Evolutionary conservation across 2,888 invertebrate genomes (phyloP), one percentile per base, ranked within the genome.

Genomic region (Drosophila trichaetosa): DNA sequence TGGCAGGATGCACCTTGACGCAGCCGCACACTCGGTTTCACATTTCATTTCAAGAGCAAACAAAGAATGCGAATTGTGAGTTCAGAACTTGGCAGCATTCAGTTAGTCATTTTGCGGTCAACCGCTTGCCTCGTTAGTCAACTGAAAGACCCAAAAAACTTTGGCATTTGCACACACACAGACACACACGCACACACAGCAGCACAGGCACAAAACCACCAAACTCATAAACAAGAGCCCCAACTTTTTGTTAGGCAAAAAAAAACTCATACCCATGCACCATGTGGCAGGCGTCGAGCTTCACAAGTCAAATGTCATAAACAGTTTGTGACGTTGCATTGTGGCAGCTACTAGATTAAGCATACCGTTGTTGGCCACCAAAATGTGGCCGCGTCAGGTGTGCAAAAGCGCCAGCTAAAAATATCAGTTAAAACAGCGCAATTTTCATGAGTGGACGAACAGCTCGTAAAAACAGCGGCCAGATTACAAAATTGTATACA

Each of bases 61-160:
- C 70, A 68, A 27, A 49, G 49, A 36, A 54, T 36, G 27, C 36
- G 40, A 70, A 63, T 42, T 52, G 33, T 46, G 27, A 59, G 29
- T 34, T 53, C 49, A 18, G 42, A 69, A 65, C 62, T 71, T 67
- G 51, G 38, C 61, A 38, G 49, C 70, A 60, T 57, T 72, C 67
- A 64, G 72, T 63, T 82, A 62, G 87, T 63, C 80, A 74, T 74
- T 82, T 69, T 82, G 76, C 42, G 83, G 73, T 69, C 65, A 79
- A 75, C 82, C 71, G 62, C 75, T 67, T 74, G 51, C 40, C 67
- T 75, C 61, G 71, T 78, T 80, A 78, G 72, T 68, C 63, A 79
- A 68, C 67, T 67, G 64, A 75, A 63, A 69, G 63, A 57, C 49
- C 46, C 80, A 58, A 56, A 65, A 69, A 69, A 62, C 46, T 69